A percentile compares a stretch with the other conserved stretches of the same genome.
These are phyloP conservation scores for Aleiodes alternator DNA, from an alignment of 2,888 invertebrate genomes.

Conservation along the genomic window DNA sequence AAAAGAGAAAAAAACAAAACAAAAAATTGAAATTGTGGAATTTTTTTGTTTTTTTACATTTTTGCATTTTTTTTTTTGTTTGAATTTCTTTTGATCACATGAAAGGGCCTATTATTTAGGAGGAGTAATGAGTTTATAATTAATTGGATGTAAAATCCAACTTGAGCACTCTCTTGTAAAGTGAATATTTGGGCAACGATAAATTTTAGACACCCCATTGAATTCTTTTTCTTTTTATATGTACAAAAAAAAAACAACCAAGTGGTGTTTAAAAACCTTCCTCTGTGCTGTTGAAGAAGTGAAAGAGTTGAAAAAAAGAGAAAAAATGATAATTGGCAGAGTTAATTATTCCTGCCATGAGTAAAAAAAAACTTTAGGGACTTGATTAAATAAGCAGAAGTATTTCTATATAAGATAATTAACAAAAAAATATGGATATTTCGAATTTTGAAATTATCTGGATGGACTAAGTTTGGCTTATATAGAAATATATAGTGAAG, in stretches of 20 bases:
- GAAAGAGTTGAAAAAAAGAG: conserved; percentile 22
- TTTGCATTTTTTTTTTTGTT: conserved; percentile 28
- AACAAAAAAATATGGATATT: conserved; percentile 46
- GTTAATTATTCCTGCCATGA: conserved; percentile 51
- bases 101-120: conserved; percentile 42
- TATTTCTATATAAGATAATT: conserved; percentile 60
- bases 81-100: conserved; percentile 28
- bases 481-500: conserved; percentile 61
- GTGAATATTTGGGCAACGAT: conserved; percentile 33
- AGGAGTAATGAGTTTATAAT: not conserved
- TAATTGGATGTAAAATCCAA: conserved; percentile 7
- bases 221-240: conserved; percentile 71
- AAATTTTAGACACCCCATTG: conserved; percentile 55
- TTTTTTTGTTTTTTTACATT: conserved; percentile 16
- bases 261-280: conserved; percentile 55
- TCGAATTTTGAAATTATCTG: conserved; percentile 61
- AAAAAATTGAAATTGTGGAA: conserved; percentile 3
- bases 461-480: conserved; percentile 63
- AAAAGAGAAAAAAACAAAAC: conserved; percentile 26
- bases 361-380: conserved; percentile 59
- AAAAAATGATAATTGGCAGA: conserved; percentile 9
- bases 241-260: conserved; percentile 52
- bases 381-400: conserved; percentile 50
- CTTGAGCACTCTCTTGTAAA: conserved; percentile 36
- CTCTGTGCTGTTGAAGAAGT: conserved; percentile 49